Percentiles rank a stretch among this genome's conserved stretches.
These are phyloP conservation scores for Aphodius sticticus DNA, from an alignment of 2,888 invertebrate genomes.

Conservation along the genomic window DNA sequence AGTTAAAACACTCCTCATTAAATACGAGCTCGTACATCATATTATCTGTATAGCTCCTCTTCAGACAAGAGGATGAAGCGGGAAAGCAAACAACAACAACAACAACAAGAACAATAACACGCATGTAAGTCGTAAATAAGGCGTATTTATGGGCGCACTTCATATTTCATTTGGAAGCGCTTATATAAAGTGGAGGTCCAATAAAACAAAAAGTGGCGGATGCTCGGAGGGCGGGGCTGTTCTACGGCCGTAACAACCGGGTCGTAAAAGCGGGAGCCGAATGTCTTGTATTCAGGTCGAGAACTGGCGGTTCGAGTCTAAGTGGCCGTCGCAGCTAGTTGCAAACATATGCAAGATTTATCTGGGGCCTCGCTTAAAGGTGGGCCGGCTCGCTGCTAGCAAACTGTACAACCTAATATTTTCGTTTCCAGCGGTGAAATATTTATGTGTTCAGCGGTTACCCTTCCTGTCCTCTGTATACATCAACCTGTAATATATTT, in stretches of 20 bases:
- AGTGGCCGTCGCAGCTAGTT: conserved; percentile 4
- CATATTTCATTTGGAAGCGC: conserved; percentile 4
- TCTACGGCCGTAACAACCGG: background rate
- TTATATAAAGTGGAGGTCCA: background rate
- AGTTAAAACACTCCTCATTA: background rate
- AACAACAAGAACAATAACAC: background rate
- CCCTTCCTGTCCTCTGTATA: background rate
- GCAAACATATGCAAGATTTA: conserved; percentile 4
- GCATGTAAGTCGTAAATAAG: conserved; percentile 4
- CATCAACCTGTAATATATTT: background rate
- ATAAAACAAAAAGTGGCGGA: background rate
- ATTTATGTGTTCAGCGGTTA: conserved; percentile 4
- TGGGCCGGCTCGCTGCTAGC: background rate
- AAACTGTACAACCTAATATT: background rate
- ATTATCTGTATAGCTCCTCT: background rate
- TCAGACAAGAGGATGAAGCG: background rate
- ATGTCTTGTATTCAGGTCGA: background rate
- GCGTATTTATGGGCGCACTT: background rate
- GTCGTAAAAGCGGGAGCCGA: background rate
- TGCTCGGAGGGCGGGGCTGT: background rate
- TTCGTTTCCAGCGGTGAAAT: background rate
- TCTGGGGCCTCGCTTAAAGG: background rate
- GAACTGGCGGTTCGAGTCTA: background rate
- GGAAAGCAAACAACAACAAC: background rate
- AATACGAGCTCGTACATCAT: background rate